These are phyloP conservation scores for Alces alces DNA, from an alignment of 2,113 vertebrate species.

Conservation along the genomic window DNA sequence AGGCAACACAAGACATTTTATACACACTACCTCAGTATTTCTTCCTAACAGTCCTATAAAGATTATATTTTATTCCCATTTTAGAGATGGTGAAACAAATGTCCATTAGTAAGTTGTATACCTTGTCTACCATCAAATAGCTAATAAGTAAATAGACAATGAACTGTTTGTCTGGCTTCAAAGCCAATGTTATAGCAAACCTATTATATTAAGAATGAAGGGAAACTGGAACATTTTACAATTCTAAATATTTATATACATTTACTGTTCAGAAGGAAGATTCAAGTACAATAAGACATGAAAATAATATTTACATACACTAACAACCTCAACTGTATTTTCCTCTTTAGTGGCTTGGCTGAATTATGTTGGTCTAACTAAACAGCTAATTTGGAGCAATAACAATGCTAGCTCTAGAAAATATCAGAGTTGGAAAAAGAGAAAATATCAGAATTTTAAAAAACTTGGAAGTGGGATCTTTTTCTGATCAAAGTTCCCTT, in stretches of 20 bases:
- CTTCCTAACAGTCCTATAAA: not conserved
- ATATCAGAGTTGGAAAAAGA: not conserved
- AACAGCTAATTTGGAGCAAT: not conserved
- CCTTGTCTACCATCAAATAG: not conserved
- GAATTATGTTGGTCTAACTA: not conserved
- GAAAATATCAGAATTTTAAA: not conserved
- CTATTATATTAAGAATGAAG: constrained; percentile 7
- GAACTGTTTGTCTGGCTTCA: not conserved
- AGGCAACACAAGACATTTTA: not conserved
- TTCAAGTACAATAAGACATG: not conserved
- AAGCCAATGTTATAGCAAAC: not conserved
- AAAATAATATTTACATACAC: not conserved
- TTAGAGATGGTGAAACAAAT: not conserved
- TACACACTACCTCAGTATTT: not conserved
- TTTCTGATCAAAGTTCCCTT: not conserved
- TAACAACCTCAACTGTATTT: not conserved
- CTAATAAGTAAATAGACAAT: not conserved
- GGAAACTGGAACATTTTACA: not conserved
- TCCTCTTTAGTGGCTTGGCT: not conserved
- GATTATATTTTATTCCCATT: not conserved
- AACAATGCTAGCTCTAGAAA: not conserved
- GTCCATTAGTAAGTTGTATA: not conserved
- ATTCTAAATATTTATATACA: not conserved
- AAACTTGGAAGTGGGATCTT: not conserved
- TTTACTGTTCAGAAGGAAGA: not conserved